Evolutionary conservation across 2,113 vertebrate species (phyloP).

Genomic region (Ifrita kowaldi): DNA sequence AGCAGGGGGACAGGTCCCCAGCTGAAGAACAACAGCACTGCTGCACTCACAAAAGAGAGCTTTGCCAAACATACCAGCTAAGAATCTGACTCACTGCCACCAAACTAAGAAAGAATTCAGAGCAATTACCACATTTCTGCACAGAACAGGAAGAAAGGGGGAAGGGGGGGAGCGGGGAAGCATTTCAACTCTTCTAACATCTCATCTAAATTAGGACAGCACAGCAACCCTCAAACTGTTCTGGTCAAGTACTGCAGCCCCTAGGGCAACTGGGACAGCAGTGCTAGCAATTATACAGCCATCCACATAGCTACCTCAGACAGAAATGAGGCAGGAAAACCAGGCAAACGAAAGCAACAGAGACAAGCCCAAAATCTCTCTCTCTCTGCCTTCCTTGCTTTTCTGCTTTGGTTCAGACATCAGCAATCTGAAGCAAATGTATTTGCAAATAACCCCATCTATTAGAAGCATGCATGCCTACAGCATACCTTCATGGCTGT

Average conservation of each 20-base stretch:
- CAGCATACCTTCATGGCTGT: neutral
- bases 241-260: constrained; percentile 14
- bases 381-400: neutral
- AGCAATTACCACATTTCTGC: neutral
- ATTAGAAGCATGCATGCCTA: neutral
- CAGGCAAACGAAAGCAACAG: neutral
- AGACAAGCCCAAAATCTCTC: neutral
- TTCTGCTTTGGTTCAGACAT: neutral
- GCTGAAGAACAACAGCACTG: neutral
- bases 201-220: constrained; percentile 43
- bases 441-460: neutral
- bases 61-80: constrained; percentile 5
- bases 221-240: neutral
- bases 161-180: rapidly evolving
- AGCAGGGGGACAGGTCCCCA: neutral
- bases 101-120: neutral
- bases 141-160: neutral
- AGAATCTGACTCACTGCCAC: constrained; percentile 15
- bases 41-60: neutral
- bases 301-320: neutral
- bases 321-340: constrained; percentile 11
- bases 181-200: constrained; percentile 1
- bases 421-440: neutral
- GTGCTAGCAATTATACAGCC: constrained; percentile 3
- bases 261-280: constrained; percentile 7